phyloP scores from a whole-genome alignment of 2,888 invertebrate genomes.

The Caenorhabditis afra region DNA sequence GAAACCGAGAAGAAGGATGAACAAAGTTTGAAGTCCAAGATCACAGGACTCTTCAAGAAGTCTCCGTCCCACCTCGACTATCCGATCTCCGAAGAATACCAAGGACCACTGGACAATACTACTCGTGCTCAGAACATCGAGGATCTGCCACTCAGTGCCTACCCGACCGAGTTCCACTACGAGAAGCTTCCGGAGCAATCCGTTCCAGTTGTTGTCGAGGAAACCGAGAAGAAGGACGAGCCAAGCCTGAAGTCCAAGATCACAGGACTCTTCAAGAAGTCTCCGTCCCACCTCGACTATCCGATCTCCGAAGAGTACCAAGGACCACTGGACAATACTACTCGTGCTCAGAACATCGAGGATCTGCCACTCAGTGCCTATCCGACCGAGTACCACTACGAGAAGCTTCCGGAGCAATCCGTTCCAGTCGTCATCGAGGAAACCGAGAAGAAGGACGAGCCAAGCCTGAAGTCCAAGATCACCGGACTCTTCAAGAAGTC shows the following conservation, averaged over 20 bases:
- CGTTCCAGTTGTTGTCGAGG: slow-evolving; percentile 31
- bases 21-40: slow-evolving; percentile 25
- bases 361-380: slow-evolving; percentile 24
- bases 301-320: slow-evolving; percentile 22
- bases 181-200: slow-evolving; percentile 34
- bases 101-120: slow-evolving; percentile 13
- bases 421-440: slow-evolving; percentile 25
- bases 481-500: slow-evolving; percentile 59
- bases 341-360: slow-evolving; percentile 14
- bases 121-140: slow-evolving; percentile 1
- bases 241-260: slow-evolving; percentile 57
- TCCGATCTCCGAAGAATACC: slow-evolving; percentile 10
- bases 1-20: slow-evolving; percentile 26
- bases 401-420: slow-evolving; percentile 18
- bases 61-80: slow-evolving; percentile 57
- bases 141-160: slow-evolving; percentile 28
- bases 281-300: slow-evolving; percentile 30
- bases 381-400: slow-evolving; percentile 29
- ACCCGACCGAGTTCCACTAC: slow-evolving; percentile 53
- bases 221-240: slow-evolving; percentile 46
- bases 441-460: slow-evolving; percentile 36
- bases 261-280: slow-evolving; percentile 40
- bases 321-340: slow-evolving; percentile 21
- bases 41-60: slow-evolving; percentile 64
- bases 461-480: slow-evolving; percentile 28